Conservation (phyloP, 2,888 invertebrate species). For the Sphinx pinastri region DNA sequence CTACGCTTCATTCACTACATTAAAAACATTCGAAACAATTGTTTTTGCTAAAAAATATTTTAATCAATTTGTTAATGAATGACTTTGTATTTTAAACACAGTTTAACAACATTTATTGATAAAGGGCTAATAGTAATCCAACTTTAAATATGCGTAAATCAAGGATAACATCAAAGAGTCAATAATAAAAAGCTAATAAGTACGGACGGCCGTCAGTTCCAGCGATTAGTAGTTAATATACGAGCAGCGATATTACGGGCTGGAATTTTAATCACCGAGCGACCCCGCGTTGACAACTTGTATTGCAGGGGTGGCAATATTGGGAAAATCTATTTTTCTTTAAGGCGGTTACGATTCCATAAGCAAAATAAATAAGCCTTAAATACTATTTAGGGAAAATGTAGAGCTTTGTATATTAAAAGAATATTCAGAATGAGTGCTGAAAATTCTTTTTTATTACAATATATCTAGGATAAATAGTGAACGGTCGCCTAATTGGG, state of each 20-base stretch:
- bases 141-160: background rate
- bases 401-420: no score
- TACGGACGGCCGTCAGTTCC: conserved; percentile 54
- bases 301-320: conserved; percentile 55
- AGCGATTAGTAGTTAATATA: conserved; percentile 74
- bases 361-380: background rate
- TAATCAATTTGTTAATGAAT: no score
- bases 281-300: conserved; percentile 56
- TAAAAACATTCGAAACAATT: no score
- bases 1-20: no score
- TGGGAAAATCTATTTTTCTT: conserved; percentile 1
- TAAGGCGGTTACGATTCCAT: background rate
- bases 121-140: background rate
- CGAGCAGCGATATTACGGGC: conserved; percentile 64
- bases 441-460: no score
- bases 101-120: background rate
- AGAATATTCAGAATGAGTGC: no score
- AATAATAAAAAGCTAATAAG: conserved; percentile 50
- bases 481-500: no score
- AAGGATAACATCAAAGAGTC: conserved; percentile 43
- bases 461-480: no score
- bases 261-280: conserved; percentile 75
- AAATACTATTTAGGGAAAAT: background rate
- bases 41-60: no score
- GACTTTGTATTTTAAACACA: no score